These are phyloP conservation scores for Latrodectus elegans DNA, from an alignment of 2,888 invertebrate genomes.

Conservation along the genomic window DNA sequence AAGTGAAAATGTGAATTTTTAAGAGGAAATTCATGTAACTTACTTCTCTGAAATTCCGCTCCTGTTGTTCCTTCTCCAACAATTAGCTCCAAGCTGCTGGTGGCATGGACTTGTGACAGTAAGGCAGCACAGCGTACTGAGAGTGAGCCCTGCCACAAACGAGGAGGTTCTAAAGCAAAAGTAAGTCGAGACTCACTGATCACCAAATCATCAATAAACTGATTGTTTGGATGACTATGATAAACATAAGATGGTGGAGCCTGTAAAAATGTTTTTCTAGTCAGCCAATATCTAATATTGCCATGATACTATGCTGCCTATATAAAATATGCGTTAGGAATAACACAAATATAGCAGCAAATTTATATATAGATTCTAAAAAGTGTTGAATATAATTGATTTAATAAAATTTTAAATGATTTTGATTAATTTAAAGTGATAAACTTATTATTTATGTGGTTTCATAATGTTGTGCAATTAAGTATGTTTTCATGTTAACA, in stretches of 20 bases:
- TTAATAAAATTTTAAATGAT: no score
- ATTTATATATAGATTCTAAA: no score
- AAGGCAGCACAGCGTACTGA: slow-evolving; percentile 31
- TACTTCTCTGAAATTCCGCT: slow-evolving; percentile 53
- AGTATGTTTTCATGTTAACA: no score
- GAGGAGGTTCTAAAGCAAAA: slow-evolving; percentile 30
- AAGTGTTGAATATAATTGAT: no score
- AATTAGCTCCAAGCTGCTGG: slow-evolving; percentile 49
- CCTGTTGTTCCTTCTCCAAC: slow-evolving; percentile 47
- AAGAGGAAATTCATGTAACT: background rate
- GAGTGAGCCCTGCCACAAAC: slow-evolving; percentile 39
- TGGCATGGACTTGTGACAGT: slow-evolving; percentile 35
- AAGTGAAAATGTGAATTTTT: no score
- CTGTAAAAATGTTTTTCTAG: background rate
- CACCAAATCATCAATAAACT: background rate
- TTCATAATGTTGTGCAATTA: no score
- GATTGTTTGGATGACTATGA: background rate
- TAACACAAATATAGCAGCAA: no score
- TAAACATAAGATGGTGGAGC: slow-evolving; percentile 21
- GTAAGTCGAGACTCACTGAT: slow-evolving; percentile 35
- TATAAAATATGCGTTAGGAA: no score
- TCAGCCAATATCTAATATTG: no score
- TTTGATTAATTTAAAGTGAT: no score
- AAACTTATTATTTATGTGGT: no score
- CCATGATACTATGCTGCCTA: no score